Base-by-base conservation (phyloP, 2,797 vertebrate species). In the Acestrorhynchus altus region DNA sequence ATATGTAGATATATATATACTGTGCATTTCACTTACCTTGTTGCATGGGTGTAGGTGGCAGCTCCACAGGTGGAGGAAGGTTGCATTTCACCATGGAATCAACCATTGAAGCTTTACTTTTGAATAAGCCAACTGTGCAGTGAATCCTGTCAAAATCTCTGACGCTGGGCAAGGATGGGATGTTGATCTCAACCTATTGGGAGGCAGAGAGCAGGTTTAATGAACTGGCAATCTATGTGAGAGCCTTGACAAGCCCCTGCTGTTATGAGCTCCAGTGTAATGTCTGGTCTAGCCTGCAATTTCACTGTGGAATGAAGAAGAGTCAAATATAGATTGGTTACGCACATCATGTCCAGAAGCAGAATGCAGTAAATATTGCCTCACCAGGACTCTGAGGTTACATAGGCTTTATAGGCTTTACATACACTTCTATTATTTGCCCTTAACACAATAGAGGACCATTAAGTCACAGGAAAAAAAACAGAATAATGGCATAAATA, bases 11-110 rank as follows among this genome's bases (percentile, higher is more conserved):
- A n/a, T 35, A 28, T 60, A 60, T 35, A 35, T 18, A 26, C 54
- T 35, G 31, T 35, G 28, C 31, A 35, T 60, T 59, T 13, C 28
- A 2, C 28, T 81, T 89, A 97, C 98, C 98, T 92, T 97, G 92
- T 82, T 92, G 87, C 0, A 90, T 87, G 0, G 93, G 92, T 4
- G 96, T 97, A 31, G 84, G 78, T 1, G 95, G 96, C 72, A 98
- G 94, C 35, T n/a, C 64, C 0, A 82, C 71, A 1, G 89, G 86
- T 0, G 90, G 66, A 28, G 92, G 91, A 57, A 94, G 94, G 0
- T 89, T 85, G 18, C 94, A 95, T 64, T 87, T 89, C 64, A 94
- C 88, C 82, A 90, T 84, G 0, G 91, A 84, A 28, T 88, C 90
- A 4, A 87, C 84, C 87, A 91, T 92, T 46, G 24, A 73, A 54